Evolutionary conservation across 2,113 vertebrate genomes (phyloP).

Genomic region (Melanerpes formicivorus): DNA sequence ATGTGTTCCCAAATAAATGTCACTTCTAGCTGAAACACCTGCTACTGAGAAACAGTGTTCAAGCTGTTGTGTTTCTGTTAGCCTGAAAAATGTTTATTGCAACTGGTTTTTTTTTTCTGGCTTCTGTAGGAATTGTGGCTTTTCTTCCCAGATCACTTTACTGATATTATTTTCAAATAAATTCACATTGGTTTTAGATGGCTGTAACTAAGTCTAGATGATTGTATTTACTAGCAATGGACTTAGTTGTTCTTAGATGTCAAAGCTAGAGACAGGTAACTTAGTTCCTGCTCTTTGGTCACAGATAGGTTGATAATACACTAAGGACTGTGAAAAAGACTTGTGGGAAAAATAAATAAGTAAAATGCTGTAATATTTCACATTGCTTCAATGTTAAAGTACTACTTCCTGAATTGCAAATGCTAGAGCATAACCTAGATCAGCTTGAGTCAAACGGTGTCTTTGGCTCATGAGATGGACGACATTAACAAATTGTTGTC

Average conservation of each 20-base stretch:
- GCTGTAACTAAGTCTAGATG: background rate
- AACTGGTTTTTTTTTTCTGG: accelerated
- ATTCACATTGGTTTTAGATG: background rate
- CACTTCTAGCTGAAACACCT: constrained; percentile 16
- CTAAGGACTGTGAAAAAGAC: background rate
- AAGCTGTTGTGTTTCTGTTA: background rate
- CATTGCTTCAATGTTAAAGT: background rate
- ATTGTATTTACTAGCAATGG: background rate
- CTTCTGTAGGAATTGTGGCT: background rate
- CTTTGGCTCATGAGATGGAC: background rate
- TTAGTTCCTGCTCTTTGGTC: background rate
- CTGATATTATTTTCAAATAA: background rate
- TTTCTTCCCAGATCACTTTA: background rate
- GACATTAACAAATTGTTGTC: background rate
- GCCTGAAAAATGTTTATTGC: background rate
- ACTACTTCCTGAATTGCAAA: background rate
- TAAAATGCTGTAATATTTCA: background rate
- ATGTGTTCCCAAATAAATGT: constrained; percentile 17
- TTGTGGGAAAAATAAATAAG: background rate
- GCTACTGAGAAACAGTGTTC: background rate
- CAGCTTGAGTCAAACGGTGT: background rate
- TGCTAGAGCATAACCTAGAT: background rate
- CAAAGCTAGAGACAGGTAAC: background rate
- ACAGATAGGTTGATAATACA: background rate
- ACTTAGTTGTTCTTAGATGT: background rate